Evolutionary conservation across 2,888 invertebrate species (phyloP).

Genomic region (Perdita meconis): DNA sequence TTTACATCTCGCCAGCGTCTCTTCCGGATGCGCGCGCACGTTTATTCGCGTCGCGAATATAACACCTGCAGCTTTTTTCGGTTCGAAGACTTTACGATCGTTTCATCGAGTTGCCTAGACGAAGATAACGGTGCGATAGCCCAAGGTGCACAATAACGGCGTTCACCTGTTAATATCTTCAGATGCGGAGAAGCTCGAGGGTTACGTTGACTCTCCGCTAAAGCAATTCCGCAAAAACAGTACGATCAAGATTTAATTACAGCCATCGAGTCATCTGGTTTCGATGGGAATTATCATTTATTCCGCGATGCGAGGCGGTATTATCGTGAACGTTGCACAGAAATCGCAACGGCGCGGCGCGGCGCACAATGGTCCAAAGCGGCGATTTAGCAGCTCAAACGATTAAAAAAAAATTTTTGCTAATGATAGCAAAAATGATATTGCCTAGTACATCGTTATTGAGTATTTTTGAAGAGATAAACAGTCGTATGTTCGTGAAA

Average conservation of each 20-base stretch:
- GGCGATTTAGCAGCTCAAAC: no score
- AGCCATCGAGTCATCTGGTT: not conserved
- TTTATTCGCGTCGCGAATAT: not conserved
- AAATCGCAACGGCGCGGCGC: no score
- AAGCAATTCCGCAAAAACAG: not conserved
- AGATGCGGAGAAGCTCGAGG: not conserved
- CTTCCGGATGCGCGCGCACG: conserved; percentile 1
- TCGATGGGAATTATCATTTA: not conserved
- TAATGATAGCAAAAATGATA: no score
- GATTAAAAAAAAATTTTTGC: no score
- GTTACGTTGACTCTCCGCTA: not conserved
- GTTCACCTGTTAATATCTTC: not conserved
- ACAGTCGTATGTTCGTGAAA: no score
- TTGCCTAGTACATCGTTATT: no score
- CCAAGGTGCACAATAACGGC: not conserved
- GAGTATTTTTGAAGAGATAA: no score
- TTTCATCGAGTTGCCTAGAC: not conserved
- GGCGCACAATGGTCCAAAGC: no score
- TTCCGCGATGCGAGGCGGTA: not conserved
- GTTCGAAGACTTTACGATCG: conserved; percentile 23
- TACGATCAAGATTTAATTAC: not conserved
- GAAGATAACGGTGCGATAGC: conserved; percentile 22
- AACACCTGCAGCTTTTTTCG: not conserved
- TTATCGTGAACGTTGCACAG: no score
- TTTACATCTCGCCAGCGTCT: not conserved